Percentiles rank a stretch among this genome's conserved stretches.
These are phyloP conservation scores for Cyanistes caeruleus DNA, from an alignment of 2,113 vertebrate genomes.

Conservation along the genomic window DNA sequence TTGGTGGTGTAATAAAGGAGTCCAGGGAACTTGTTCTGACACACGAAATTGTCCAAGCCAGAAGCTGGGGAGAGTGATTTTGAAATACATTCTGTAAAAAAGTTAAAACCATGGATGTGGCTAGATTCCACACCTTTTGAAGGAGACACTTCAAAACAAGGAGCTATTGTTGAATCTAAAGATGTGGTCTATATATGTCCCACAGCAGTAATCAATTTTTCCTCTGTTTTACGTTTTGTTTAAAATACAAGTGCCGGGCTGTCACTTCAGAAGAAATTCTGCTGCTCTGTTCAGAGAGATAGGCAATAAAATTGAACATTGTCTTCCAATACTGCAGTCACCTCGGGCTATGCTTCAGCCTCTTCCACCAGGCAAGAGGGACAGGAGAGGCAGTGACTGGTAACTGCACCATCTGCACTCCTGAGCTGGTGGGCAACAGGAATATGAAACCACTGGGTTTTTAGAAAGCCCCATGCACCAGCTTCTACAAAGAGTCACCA, in stretches of 20 bases:
- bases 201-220: neutral
- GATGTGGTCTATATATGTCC: neutral
- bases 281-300: neutral
- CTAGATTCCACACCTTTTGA: neutral
- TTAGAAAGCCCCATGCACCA: neutral
- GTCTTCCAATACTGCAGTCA: neutral
- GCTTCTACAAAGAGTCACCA: neutral
- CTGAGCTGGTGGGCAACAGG: neutral
- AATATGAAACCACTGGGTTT: neutral
- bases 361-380: neutral
- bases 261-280: conserved; percentile 6
- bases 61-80: neutral
- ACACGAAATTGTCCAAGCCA: neutral
- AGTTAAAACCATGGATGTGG: neutral
- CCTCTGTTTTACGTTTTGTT: neutral
- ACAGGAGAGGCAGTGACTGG: neutral
- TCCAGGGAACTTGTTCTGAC: conserved; percentile 32
- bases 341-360: neutral
- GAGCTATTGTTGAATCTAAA: neutral
- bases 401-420: neutral
- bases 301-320: neutral
- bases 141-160: neutral
- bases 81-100: neutral
- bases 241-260: neutral
- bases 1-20: conserved; percentile 54